These are phyloP conservation scores for Astreopora myriophthalma DNA, from an alignment of 64 coral and sea anemone species.

Conservation along the genomic window DNA sequence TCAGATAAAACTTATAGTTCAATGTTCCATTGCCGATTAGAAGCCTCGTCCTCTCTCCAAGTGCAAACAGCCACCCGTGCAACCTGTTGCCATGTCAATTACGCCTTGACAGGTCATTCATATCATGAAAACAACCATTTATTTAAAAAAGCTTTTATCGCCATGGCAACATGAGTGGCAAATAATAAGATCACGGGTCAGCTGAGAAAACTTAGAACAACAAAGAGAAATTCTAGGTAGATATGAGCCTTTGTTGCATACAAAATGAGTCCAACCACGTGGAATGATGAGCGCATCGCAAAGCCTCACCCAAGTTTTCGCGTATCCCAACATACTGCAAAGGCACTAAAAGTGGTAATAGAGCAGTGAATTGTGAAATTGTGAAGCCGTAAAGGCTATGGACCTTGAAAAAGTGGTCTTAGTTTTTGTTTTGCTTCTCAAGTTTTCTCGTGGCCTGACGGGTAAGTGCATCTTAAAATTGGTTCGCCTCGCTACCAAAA, in stretches of 20 bases:
- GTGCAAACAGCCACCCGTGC: not conserved
- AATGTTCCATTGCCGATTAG: not conserved
- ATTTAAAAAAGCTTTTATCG: not conserved
- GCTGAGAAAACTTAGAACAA: not conserved
- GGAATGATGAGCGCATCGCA: not conserved
- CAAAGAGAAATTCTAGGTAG: not conserved
- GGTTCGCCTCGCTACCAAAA: not conserved
- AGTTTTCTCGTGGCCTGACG: slow-evolving; percentile 4
- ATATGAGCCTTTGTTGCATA: slow-evolving; percentile 51
- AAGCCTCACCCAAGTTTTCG: not conserved
- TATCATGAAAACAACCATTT: not conserved
- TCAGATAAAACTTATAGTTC: too few species aligned
- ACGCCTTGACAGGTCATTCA: not conserved
- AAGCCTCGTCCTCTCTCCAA: not conserved
- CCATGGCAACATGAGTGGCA: slow-evolving; percentile 30
- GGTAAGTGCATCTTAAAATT: slow-evolving; percentile 3
- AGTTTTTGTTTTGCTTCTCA: slow-evolving; percentile 2
- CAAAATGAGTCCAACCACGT: slow-evolving; percentile 25
- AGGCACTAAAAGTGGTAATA: not conserved
- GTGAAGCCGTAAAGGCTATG: not conserved
- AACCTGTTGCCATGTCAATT: not conserved
- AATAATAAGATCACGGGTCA: slow-evolving; percentile 11
- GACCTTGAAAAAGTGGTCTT: not conserved
- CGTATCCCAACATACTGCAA: not conserved
- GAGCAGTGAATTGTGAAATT: not conserved